phyloP scores from a whole-genome alignment of 2,888 invertebrate species.

The Antitype chi region DNA sequence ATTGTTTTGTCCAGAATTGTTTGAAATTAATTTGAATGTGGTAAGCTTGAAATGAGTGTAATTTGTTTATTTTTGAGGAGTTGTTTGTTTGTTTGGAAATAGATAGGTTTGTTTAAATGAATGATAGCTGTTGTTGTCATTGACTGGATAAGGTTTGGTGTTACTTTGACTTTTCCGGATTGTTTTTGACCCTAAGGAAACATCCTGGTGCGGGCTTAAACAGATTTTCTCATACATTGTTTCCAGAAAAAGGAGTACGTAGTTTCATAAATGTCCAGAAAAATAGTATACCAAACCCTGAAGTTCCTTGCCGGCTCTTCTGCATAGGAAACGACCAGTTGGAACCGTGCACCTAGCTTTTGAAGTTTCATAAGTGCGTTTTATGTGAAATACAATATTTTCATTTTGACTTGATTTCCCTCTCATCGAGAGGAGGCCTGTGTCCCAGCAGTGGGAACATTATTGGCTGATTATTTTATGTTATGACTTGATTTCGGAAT shows the following conservation, averaged over 20 bases:
- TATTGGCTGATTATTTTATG: too few species aligned
- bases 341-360: too few species aligned
- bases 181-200: not conserved
- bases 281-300: too few species aligned
- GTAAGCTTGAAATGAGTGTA: constrained; percentile 37
- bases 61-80: constrained; percentile 39
- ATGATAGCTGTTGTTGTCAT: not conserved
- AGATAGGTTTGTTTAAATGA: constrained; percentile 18
- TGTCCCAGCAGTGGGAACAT: too few species aligned
- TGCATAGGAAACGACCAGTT: too few species aligned
- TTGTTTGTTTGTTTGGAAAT: not conserved
- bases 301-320: too few species aligned
- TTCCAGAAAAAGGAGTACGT: not conserved
- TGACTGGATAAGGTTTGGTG: not conserved
- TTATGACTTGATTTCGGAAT: not conserved
- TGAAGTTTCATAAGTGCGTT: too few species aligned
- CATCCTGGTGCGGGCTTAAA: not conserved
- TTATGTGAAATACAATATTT: too few species aligned
- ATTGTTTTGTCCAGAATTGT: constrained; percentile 51
- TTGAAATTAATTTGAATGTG: constrained; percentile 51
- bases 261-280: not conserved
- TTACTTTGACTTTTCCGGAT: not conserved
- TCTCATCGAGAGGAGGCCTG: too few species aligned
- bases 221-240: not conserved
- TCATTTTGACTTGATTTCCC: not conserved